Base-by-base conservation (phyloP, 2,113 vertebrate species). In the Atractosteus spatula region DNA sequence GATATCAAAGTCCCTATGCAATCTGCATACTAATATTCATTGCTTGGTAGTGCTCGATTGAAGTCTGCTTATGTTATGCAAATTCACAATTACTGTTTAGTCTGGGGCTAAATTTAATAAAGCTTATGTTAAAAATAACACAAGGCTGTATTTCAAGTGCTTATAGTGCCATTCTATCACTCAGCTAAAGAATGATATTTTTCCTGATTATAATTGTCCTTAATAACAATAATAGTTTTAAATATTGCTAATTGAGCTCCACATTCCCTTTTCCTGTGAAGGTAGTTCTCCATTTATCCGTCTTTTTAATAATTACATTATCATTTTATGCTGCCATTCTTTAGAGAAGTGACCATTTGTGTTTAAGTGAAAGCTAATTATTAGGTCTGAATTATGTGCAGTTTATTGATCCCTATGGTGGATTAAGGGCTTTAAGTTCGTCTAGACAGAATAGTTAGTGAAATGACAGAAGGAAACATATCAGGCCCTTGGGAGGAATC, bases 231-330 rank as follows among this genome's bases (percentile, higher is more conserved):
- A 81, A 91, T 92, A 86, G 85, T 83, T 86, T 88, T 89, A 91
- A 91, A 89, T 91, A 84, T 85, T 84, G 82, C 86, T 91, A 92
- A 91, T 89, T 89, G 87, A 87, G 83, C 83, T 13, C 16, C 72
- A 78, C 83, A 51, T 14, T 17, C 66, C 3, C 16, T 41, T 64
- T 17, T 89, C 91, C 85, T 89, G 88, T 90, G 91, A 93, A 95
- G 95, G 95, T 91, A 92, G 88, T 95, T 94, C 94, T 96, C 96
- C 93, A 96, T 95, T 95, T 94, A 92, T 95, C 94, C 96, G 93
- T 97, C 95, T 95, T 98, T 98, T 95, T 99, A 97, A 98, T 97
- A 97, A 97, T 97, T 98, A 97, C 94, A 97, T 98, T 98, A 99
- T 97, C 94, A 96, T 97, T 96, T 98, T 96, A 96, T 92, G 89